Evolutionary conservation across 2,888 invertebrate genomes (phyloP), one percentile per base, ranked within the genome.

Genomic region (Cheilosia grossa): DNA sequence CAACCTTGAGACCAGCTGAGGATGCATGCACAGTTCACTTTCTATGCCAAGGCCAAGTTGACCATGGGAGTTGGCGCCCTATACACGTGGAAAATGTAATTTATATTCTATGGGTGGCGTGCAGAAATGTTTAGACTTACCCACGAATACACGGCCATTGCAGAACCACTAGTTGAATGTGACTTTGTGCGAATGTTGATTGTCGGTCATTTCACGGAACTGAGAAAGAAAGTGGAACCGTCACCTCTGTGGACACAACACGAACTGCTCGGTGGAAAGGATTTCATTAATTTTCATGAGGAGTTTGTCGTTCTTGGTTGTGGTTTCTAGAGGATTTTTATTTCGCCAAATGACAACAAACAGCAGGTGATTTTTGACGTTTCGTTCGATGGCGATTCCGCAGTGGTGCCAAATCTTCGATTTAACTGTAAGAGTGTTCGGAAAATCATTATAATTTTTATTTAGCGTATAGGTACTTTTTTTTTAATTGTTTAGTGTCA

Each of bases 21-120:
- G 96, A 87, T 92, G 92, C 87, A 94, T 91, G 78, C 94, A 93
- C 92, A 96, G 94, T 89, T 97, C 97, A 87, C 93, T 94, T 87
- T 93, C 93, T 82, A 92, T 90, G 82, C 95, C 95, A 89, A 95
- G 93, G 86, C 96, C 96, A 83, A 97, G 93, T 91, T 97, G 97
- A 63, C 96, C 96, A 90, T 96, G 96, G 86, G 96, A 96, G 92
- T 97, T 97, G 77, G 97, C 96, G 89, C 97, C 97, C 97, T 97
- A 92, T 81, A 64, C 73, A 77, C 67, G 82, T 66, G 67, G 51
- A 69, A 40, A 42, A 37, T 44, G 82, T 85, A 80, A 75, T 86
- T 72, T 64, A 67, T 86, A 70, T 58, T 67, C 80, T 83, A 78
- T 87, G 66, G 44, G 49, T 10, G 79, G 53, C 42, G 44, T 59